Base-by-base conservation (phyloP, 2,113 vertebrate species). In the Falco punctatus region DNA sequence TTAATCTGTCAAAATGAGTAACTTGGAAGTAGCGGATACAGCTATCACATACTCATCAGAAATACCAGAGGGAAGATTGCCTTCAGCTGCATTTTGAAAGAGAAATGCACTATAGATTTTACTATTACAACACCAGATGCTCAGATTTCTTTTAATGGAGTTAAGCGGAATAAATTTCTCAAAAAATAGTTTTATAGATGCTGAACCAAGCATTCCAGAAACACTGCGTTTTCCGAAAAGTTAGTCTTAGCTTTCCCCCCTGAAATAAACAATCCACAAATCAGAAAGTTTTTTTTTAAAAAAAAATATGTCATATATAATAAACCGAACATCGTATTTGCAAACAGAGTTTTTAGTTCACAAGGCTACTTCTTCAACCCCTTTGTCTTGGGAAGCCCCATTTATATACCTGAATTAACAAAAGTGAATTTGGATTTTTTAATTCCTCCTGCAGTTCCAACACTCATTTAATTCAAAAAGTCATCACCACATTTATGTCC, bases 31-130 rank as follows among this genome's bases (percentile, higher is more conserved):
- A 72, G 88, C 65, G 71, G 30, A 55, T 91, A 30, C 0, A 62
- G 78, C 62, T 95, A 65, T 78, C 91, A 95, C 30, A 92, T 44
- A 82, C 62, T 94, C 49, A 51, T 48, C 28, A 92, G 42, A 96
- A 93, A 87, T 92, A 95, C 44, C 83, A 91, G 70, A 66, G 44
- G 79, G 86, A 95, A 97, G 95, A 98, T 61, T 93, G 49, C 2
- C 3, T 97, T 97, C 97, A 83, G 81, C 71, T 94, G 75, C 74
- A 91, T 88, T 96, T 97, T 93, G 79, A 96, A 96, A 95, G 79
- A 90, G 64, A 94, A 88, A 95, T 92, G 81, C 86, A 77, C 92
- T 91, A 90, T 40, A 92, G 81, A 62, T 93, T 93, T 96, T 95
- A 57, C 55, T 91, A 59, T 51, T 57, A 73, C 30, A 6, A 78